Evolutionary conservation across 1,140 invertebrate species (phyloP).

Genomic region (Chlorops oryzae): DNA sequence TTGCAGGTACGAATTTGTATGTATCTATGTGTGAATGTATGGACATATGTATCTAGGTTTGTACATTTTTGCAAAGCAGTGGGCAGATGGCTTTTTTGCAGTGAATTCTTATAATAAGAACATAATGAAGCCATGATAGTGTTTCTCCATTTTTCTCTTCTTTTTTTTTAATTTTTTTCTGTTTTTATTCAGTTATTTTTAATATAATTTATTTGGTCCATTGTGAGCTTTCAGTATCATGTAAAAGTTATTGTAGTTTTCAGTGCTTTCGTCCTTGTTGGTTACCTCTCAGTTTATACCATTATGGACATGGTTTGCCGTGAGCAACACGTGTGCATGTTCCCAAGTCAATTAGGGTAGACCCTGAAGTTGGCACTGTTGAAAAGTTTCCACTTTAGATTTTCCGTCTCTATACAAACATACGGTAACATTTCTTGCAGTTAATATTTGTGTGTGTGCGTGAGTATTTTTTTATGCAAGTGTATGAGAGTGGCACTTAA

Average conservation of each 20-base stretch:
- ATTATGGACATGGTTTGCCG: background rate
- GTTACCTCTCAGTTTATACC: background rate
- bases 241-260: background rate
- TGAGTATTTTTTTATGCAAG: background rate
- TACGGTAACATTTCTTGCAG: background rate
- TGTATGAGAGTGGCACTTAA: background rate
- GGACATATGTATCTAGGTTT: too few species aligned
- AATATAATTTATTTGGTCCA: background rate
- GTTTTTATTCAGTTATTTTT: background rate
- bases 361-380: constrained; percentile 17
- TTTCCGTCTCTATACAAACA: background rate
- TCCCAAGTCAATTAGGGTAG: constrained; percentile 18
- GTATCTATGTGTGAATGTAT: too few species aligned
- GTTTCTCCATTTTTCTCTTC: background rate
- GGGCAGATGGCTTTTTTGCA: too few species aligned
- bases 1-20: too few species aligned
- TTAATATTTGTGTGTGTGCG: background rate
- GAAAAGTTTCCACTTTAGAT: background rate
- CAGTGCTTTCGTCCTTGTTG: background rate
- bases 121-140: background rate
- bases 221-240: background rate
- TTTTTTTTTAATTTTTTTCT: background rate
- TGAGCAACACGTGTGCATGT: constrained; percentile 17
- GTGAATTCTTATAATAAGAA: too few species aligned
- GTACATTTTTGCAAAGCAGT: too few species aligned